A percentile compares a stretch with the other conserved stretches of the same genome.
These are phyloP conservation scores for Rhagonycha fulva DNA, from an alignment of 2,888 invertebrate species.

Conservation along the genomic window DNA sequence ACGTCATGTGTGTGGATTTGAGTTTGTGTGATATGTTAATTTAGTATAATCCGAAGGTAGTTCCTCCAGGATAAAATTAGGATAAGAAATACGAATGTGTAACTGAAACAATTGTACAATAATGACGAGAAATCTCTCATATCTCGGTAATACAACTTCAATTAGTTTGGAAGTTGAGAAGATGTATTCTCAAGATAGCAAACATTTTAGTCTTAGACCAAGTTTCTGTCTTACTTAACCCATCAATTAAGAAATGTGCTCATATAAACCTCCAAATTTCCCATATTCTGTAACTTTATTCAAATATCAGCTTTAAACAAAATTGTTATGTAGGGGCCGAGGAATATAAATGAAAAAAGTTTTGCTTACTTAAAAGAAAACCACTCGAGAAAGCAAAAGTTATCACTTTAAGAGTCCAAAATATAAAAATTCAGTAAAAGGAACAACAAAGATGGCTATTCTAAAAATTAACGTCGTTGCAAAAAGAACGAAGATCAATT, in stretches of 20 bases:
- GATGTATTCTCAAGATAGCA: slow-evolving; percentile 19
- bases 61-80: not conserved
- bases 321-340: not conserved
- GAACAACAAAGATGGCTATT: not conserved
- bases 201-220: slow-evolving; percentile 14
- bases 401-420: not conserved
- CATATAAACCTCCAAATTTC: not conserved
- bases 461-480: not conserved
- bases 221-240: slow-evolving; percentile 15
- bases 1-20: not conserved
- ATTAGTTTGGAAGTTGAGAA: slow-evolving; percentile 18
- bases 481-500: slow-evolving; percentile 8
- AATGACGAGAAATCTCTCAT: slow-evolving; percentile 13
- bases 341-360: not conserved
- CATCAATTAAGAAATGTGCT: slow-evolving; percentile 3
- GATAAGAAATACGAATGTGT: slow-evolving; percentile 1
- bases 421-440: not conserved
- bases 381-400: not conserved
- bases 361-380: not conserved
- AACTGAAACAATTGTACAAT: slow-evolving; percentile 15
- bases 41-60: not conserved
- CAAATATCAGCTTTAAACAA: not conserved
- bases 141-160: slow-evolving; percentile 12
- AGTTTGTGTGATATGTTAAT: not conserved
- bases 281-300: not conserved